Percentiles rank a stretch among this genome's conserved stretches.
Evolutionary conservation across 2,113 vertebrate genomes (phyloP).

Genomic region (Pipra filicauda): DNA sequence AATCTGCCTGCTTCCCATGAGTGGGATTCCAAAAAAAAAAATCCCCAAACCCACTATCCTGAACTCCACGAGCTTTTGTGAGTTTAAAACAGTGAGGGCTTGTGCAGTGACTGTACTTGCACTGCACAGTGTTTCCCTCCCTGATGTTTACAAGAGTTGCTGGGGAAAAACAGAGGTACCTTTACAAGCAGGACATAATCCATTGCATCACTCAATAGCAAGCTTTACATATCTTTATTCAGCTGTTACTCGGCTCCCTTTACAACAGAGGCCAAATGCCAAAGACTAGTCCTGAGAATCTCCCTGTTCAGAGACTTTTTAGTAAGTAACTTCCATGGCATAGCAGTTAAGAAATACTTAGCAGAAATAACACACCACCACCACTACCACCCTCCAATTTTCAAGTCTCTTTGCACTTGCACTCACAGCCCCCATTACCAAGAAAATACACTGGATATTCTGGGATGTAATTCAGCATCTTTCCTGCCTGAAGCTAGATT

Average conservation of each 20-base stretch:
- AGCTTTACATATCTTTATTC: not conserved
- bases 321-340: not conserved
- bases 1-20: not conserved
- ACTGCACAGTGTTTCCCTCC: not conserved
- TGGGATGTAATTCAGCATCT: not conserved
- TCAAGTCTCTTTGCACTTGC: not conserved
- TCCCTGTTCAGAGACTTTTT: not conserved
- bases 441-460: not conserved
- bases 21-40: not conserved
- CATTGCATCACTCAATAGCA: not conserved
- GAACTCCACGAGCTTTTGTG: not conserved
- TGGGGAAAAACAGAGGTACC: not conserved
- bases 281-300: not conserved
- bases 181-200: not conserved
- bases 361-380: not conserved
- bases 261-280: not conserved
- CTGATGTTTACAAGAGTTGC: not conserved
- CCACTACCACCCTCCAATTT: not conserved
- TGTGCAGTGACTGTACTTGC: not conserved
- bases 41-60: not conserved
- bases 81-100: not conserved
- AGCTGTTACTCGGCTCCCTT: not conserved
- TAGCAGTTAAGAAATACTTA: not conserved
- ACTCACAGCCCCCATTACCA: not conserved
- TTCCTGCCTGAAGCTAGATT: conserved; percentile 50